Percentiles rank a stretch among this genome's conserved stretches.
Conservation (phyloP, 2,797 vertebrate species). For the Etheostoma nigrum region DNA sequence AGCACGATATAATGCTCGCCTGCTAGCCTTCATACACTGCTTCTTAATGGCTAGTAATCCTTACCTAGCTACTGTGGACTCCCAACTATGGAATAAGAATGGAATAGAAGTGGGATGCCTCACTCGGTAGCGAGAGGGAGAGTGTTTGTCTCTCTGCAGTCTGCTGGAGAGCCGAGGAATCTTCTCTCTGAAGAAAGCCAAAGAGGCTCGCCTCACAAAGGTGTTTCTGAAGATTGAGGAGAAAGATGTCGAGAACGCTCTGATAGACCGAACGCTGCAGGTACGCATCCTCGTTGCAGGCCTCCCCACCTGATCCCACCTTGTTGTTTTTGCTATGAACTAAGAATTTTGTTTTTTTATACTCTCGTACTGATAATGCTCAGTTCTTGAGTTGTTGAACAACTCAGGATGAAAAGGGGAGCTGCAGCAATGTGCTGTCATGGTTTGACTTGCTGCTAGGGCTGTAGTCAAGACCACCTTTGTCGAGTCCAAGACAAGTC, state of each 20-base stretch:
- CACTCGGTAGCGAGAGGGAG: constrained; percentile 71
- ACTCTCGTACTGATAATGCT: background rate
- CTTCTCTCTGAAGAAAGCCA: constrained; percentile 90
- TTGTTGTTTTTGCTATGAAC: background rate
- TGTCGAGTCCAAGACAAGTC: too few species aligned
- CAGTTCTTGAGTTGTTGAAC: background rate
- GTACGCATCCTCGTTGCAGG: constrained; percentile 91
- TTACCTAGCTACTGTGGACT: too few species aligned
- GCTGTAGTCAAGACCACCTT: too few species aligned
- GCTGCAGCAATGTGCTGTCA: too few species aligned
- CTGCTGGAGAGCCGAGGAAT: constrained; percentile 93
- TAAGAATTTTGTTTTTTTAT: background rate
- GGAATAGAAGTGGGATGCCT: too few species aligned
- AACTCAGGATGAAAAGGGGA: too few species aligned
- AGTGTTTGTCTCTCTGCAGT: constrained; percentile 91
- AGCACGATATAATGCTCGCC: too few species aligned
- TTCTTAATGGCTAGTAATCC: too few species aligned
- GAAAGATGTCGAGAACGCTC: constrained; percentile 89
- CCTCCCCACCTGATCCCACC: constrained; percentile 71
- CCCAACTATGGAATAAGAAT: too few species aligned
- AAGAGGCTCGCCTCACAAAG: constrained; percentile 93
- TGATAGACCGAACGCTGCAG: constrained; percentile 90
- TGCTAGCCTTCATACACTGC: too few species aligned
- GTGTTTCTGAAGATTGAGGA: constrained; percentile 92
- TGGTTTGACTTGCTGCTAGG: too few species aligned